phyloP scores from a whole-genome alignment of 2,888 invertebrate genomes.

The Pseudanteris insignis region DNA sequence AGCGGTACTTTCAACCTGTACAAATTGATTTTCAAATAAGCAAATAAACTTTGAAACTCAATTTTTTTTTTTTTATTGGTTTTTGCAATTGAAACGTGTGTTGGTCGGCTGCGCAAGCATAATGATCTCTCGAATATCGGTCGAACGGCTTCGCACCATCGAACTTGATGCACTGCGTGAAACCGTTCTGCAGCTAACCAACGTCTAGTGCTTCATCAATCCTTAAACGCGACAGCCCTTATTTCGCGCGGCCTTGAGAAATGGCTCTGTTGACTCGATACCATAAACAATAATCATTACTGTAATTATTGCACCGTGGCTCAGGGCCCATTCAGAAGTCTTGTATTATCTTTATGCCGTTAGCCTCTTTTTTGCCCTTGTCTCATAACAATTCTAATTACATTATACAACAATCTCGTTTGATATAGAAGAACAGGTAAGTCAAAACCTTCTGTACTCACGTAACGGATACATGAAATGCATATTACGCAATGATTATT shows the following conservation, averaged over 20 bases:
- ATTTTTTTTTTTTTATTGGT: no score
- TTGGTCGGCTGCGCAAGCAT: slow-evolving; percentile 27
- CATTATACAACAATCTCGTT: slow-evolving; percentile 32
- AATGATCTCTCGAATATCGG: no score
- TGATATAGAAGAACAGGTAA: slow-evolving; percentile 32
- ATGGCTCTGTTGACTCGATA: no score
- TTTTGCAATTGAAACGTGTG: slow-evolving; percentile 23
- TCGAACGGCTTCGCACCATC: background rate
- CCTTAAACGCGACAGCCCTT: no score
- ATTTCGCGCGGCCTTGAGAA: no score
- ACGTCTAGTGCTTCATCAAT: no score
- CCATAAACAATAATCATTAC: no score
- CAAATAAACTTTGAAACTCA: slow-evolving; percentile 37
- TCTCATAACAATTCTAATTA: slow-evolving; percentile 27
- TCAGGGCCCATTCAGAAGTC: background rate
- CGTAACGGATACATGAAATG: slow-evolving; percentile 22
- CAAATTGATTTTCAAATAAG: slow-evolving; percentile 30
- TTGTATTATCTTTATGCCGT: slow-evolving; percentile 14
- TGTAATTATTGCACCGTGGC: slow-evolving; percentile 1
- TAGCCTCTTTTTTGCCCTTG: slow-evolving; percentile 35
- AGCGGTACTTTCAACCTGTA: slow-evolving; percentile 37
- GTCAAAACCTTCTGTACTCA: slow-evolving; percentile 30
- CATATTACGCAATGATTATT: slow-evolving; percentile 33
- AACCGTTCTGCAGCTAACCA: no score
- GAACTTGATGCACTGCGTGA: no score